Percentiles rank a stretch among this genome's conserved stretches.
Evolutionary conservation across 2,888 invertebrate species (phyloP).

Genomic region (Heliconius aoede): DNA sequence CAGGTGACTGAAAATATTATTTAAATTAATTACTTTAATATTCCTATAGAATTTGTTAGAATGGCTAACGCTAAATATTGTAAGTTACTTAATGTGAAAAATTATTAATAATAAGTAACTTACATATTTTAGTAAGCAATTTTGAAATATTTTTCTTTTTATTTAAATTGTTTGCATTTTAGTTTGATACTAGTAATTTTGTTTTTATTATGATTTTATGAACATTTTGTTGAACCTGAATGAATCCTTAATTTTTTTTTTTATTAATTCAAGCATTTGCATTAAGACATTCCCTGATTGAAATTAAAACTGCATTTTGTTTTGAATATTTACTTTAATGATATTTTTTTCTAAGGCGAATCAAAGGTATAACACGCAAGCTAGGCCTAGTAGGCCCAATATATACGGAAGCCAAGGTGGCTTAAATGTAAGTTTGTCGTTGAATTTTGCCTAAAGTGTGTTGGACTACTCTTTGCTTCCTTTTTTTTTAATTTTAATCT

Average conservation of each 20-base stretch:
- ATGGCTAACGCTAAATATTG: background rate
- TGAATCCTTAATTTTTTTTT: background rate
- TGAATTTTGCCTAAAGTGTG: conserved; percentile 16
- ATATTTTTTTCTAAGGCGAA: conserved; percentile 65
- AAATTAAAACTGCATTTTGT: conserved; percentile 20
- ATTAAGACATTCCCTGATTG: background rate
- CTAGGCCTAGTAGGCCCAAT: conserved; percentile 67
- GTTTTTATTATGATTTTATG: background rate
- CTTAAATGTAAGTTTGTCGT: conserved; percentile 69
- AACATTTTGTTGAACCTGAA: background rate
- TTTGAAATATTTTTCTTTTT: background rate
- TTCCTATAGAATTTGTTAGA: background rate
- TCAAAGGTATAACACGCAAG: conserved; percentile 73
- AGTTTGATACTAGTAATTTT: background rate
- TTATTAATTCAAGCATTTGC: background rate
- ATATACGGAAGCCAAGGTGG: conserved; percentile 73
- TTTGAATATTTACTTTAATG: conserved; percentile 37
- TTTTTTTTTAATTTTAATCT: background rate
- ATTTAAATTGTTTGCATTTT: background rate
- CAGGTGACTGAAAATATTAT: conserved; percentile 66
- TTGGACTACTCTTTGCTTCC: conserved; percentile 14
- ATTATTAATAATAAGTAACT: background rate
- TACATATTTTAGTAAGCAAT: background rate
- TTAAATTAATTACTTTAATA: background rate
- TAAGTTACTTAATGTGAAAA: conserved; percentile 22